A percentile compares a stretch with the other conserved stretches of the same genome.
Conservation (phyloP, 1,140 invertebrate genomes). For the Xylocopa sonorina region DNA sequence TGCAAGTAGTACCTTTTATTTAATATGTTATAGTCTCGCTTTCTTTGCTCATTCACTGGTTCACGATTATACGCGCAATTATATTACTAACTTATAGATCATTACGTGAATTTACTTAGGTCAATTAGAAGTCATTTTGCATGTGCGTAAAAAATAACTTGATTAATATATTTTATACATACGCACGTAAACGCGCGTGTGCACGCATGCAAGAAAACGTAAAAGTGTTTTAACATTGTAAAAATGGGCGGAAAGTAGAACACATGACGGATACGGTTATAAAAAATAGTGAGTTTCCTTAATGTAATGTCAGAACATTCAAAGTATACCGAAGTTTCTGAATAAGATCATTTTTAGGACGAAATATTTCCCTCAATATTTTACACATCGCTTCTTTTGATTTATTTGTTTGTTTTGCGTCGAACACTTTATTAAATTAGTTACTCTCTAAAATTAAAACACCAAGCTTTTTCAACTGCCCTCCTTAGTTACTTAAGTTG, state of each 20-base stretch:
- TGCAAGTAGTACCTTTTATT: slow-evolving; percentile 12
- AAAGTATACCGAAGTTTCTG: slow-evolving; percentile 31
- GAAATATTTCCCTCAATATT: slow-evolving; percentile 8
- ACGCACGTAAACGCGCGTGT: too few species aligned
- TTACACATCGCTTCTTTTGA: slow-evolving; percentile 1
- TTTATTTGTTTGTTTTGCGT: slow-evolving; percentile 1
- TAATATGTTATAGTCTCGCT: slow-evolving; percentile 26
- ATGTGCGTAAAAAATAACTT: slow-evolving; percentile 31
- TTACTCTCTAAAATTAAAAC: slow-evolving; percentile 1
- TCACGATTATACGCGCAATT: slow-evolving; percentile 5
- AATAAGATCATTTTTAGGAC: slow-evolving; percentile 4
- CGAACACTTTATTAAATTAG: not conserved
- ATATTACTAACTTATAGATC: slow-evolving; percentile 2
- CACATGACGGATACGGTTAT: slow-evolving; percentile 36
- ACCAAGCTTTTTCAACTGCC: not conserved
- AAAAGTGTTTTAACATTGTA: slow-evolving; percentile 28
- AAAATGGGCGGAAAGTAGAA: slow-evolving; percentile 49
- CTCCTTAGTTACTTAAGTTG: too few species aligned
- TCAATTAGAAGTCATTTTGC: not conserved
- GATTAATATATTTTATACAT: slow-evolving; percentile 7
- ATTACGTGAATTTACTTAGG: not conserved
- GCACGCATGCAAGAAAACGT: too few species aligned
- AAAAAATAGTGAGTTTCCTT: slow-evolving; percentile 45
- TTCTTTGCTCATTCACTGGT: slow-evolving; percentile 2
- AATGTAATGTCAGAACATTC: slow-evolving; percentile 30